Base-by-base conservation (phyloP, 2,888 invertebrate species). In the Tetragnatha montana region DNA sequence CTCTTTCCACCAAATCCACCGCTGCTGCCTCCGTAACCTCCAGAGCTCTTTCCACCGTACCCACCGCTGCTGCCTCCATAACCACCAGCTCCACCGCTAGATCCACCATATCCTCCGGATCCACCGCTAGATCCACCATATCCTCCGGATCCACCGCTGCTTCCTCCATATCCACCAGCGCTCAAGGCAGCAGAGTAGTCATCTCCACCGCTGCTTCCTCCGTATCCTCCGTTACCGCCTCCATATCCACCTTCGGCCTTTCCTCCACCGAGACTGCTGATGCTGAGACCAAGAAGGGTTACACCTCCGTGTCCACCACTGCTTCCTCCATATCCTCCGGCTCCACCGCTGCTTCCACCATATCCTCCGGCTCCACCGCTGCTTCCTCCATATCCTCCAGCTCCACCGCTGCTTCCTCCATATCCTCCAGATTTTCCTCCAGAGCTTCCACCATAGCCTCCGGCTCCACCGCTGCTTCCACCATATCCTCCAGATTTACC, bases 251-350 rank as follows among this genome's bases (percentile, higher is more conserved):
- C 87, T 78, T 80, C 88, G 7, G 78, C 70, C 79, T 78, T 82
- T 17, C 86, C 89, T 6, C 90, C 90, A n/a, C 83, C 87, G 51
- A 89, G 70, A 35, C 85, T 89, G 69, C 89, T 89, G 73, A 89
- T 89, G n/a, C 89, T 89, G 35, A 89, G 76, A 3, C 89, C 89
- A 76, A 89, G 81, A 73, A 89, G 89, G 49, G 89, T 89, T 14
- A 89, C 85, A 14, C 88, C 81, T 22, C 84, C 85, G 47, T 21
- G n/a, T 19, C 86, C 82, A 8, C 87, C 89, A 12, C 71, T 74
- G 74, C 75, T 81, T 60, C 86, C 84, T 50, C 88, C 88, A 74
- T 88, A 84, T 73, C 88, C 88, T 60, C 88, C 88, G 8, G 49
- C 79, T 8, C 89, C 90, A 22, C 90, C 87, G 8, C 81, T 68